Base-by-base conservation (phyloP, 2,113 vertebrate species). In the Pteronura brasiliensis region DNA sequence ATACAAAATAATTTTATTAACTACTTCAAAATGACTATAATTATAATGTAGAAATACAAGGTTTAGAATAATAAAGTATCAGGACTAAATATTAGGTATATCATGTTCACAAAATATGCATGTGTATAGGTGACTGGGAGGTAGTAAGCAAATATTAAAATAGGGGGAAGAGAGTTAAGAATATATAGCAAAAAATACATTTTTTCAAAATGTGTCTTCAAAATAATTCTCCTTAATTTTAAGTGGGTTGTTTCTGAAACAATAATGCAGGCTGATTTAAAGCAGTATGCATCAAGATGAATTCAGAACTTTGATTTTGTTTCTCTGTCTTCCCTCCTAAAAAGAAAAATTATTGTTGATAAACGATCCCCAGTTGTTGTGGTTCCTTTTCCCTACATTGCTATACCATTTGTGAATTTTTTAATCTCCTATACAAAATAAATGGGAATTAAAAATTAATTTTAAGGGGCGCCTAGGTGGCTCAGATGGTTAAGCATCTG, bases 151-250 rank as follows among this genome's bases (percentile, higher is more conserved):
- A 36, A 49, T 74, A 44, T 44, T 47, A 67, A 87, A 83, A 80
- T 42, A 55, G 17, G 27, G 27, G 39, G 29, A 7, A 90, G 47
- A 79, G 15, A 81, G 61, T 81, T 72, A 65, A 69, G 47, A 71
- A 88, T 69, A 67, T 31, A 27, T 65, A 65, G 8, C 29, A 61
- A 27, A 61, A 61, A 61, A 61, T 94, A 36, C 59, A 57, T 55
- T 81, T 90, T 91, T 71, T 34, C 42, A 61, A 90, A 97, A 44
- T 79, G 1, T 94, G 20, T 77, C 79, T 79, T 89, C 47, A 86
- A 84, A 97, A 52, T 63, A 97, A 79, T 95, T 93, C 14, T 29
- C 8, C 12, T 90, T 90, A 11, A 71, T 77, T 74, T 95, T 89
- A 87, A 93, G 27, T 42, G 49, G 17, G 23, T 81, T 92, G 36